phyloP scores from a whole-genome alignment of 1,140 invertebrate genomes.

The Drosophila bocki region DNA sequence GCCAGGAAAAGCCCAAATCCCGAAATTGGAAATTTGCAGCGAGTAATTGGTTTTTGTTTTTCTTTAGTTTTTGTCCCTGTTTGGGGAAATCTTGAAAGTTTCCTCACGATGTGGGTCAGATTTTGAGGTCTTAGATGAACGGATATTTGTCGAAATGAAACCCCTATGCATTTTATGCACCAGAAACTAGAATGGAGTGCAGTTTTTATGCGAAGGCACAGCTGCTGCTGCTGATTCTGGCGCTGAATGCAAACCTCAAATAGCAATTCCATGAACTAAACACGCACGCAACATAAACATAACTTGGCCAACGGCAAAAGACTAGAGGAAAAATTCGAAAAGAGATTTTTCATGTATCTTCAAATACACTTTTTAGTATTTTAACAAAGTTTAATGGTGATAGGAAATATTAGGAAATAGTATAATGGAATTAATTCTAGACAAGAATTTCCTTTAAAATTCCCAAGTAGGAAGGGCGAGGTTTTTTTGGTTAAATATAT shows the following conservation, averaged over 20 bases:
- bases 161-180: conserved; percentile 12
- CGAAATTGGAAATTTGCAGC: conserved; percentile 42
- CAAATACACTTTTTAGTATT: background rate
- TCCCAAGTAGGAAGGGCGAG: background rate
- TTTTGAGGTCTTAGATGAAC: conserved; percentile 1
- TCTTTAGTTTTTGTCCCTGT: background rate
- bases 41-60: conserved; percentile 60
- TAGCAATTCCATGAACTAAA: conserved; percentile 69
- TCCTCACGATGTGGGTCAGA: conserved; percentile 42
- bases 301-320: conserved; percentile 27
- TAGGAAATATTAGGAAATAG: background rate
- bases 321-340: background rate
- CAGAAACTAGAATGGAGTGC: conserved; percentile 5
- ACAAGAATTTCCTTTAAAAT: background rate
- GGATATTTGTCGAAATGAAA: conserved; percentile 7
- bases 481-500: too few species aligned
- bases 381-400: background rate
- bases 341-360: background rate
- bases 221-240: background rate
- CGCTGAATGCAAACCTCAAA: conserved; percentile 56
- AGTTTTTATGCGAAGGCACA: conserved; percentile 32
- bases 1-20: conserved; percentile 20
- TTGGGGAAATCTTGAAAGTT: conserved; percentile 4
- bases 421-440: too few species aligned
- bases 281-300: conserved; percentile 68